Evolutionary conservation across 2,113 vertebrate species (phyloP).

Genomic region (Pterocles gutturalis): DNA sequence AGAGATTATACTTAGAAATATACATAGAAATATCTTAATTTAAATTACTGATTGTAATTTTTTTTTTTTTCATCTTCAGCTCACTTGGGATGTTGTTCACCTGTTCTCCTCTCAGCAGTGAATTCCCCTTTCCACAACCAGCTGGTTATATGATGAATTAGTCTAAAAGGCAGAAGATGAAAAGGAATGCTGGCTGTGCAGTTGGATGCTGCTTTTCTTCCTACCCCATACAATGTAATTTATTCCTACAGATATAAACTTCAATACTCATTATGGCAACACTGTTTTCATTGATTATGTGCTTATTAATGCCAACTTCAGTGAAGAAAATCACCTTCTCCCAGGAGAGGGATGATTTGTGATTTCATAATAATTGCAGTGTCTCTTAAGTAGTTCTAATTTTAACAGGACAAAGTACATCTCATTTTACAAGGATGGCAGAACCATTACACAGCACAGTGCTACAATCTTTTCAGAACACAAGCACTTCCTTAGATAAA

Average conservation of each 20-base stretch:
- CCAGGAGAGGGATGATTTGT: not conserved
- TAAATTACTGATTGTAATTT: not conserved
- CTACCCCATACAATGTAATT: not conserved
- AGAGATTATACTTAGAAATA: not conserved
- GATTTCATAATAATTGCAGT: not conserved
- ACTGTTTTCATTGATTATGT: not conserved
- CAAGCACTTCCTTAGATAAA: not conserved
- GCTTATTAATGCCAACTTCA: slow-evolving; percentile 26
- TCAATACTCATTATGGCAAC: not conserved
- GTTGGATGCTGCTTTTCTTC: not conserved
- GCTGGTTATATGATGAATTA: not conserved
- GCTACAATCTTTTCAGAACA: not conserved
- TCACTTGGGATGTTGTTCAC: not conserved
- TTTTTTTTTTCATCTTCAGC: not conserved
- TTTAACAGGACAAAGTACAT: slow-evolving; percentile 35
- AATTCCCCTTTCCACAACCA: not conserved
- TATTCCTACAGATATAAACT: not conserved
- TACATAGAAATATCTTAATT: not conserved
- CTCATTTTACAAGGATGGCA: not conserved
- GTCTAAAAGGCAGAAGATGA: not conserved
- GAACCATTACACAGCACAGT: not conserved
- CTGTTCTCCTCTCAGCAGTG: not conserved
- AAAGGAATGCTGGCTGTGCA: not conserved
- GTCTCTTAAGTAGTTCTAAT: slow-evolving; percentile 38
- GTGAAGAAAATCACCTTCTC: slow-evolving; percentile 27